Evolutionary conservation across 1,140 invertebrate genomes (phyloP).

Genomic region (Metaphire vulgaris): DNA sequence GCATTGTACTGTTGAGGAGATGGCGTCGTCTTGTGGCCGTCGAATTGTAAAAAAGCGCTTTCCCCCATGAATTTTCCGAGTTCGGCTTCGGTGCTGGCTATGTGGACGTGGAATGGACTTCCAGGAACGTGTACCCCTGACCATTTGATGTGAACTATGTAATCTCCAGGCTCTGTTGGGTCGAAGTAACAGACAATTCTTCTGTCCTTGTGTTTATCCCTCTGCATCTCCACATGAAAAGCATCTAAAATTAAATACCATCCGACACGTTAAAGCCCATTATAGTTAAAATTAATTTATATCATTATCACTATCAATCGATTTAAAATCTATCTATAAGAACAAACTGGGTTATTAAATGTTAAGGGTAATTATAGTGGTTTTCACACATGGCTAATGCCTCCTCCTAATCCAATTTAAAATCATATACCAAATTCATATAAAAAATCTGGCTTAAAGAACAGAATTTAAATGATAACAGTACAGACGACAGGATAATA

Average conservation of each 20-base stretch:
- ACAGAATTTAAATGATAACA: too few relatives aligned
- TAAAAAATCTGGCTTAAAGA: too few relatives aligned
- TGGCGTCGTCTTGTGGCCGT: neutral
- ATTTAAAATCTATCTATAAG: too few relatives aligned
- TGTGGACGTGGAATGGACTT: conserved; percentile 38
- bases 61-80: conserved; percentile 16
- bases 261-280: too few relatives aligned
- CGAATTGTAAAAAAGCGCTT: neutral
- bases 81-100: conserved; percentile 53
- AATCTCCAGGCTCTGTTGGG: conserved; percentile 96
- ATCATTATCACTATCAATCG: too few relatives aligned
- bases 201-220: conserved; percentile 95
- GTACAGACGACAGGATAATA: too few relatives aligned
- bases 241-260: conserved; percentile 61
- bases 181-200: conserved; percentile 95
- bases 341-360: too few relatives aligned
- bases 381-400: too few relatives aligned
- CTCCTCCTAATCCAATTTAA: too few relatives aligned
- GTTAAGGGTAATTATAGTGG: too few relatives aligned
- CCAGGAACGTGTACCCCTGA: conserved; percentile 72
- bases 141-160: conserved; percentile 95
- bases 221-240: conserved; percentile 97
- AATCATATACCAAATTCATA: too few relatives aligned
- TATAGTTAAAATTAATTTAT: too few relatives aligned
- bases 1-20: neutral